Base-by-base conservation (phyloP, 1,140 invertebrate species). In the Hycleus cichorii region DNA sequence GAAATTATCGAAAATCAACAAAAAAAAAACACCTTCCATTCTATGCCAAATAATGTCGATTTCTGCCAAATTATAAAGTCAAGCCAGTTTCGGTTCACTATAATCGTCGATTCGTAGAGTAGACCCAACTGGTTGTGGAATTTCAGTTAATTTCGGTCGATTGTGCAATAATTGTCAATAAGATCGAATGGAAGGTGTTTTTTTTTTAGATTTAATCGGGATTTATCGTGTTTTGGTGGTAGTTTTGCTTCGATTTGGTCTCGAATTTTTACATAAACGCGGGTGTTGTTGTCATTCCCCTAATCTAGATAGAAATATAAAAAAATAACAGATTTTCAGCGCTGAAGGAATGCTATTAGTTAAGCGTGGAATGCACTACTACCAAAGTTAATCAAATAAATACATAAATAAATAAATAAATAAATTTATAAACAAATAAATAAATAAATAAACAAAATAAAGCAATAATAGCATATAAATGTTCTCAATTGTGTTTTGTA, bases 351-450 rank as follows among this genome's bases (percentile, higher is more conserved):
- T 68, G 66, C 64, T 58, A 62, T 59, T 62, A 67, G 62, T 42
- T 62, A 67, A 67, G 66, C 66, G 62, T 67, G 64, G 66, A 65
- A 65, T 67, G 66, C 66, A 64, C 63, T 63, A 65, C 57, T 58
- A 66, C 62, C 60, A 68, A 59, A 59, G 18, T 57, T 63, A 68
- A 66, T 58, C 62, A 64, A 60, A 53, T 47, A 64, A 67, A 63
- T 61, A 59, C 64, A 52, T 57, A 62, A 58, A 11, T 47, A 65
- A 66, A 63, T 58, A 58, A 62, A 49, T 59, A 57, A 43, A 52
- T 18, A 11, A 39, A n/a, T 39, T 43, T 38, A 26, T 38, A 51
- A 42, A 56, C 61, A 68, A 66, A 55, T 64, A 64, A 58, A 53
- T 51, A 64, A 58, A 53, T 51, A 64, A 67, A 63, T 61, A 59